phyloP scores from a whole-genome alignment of 2,113 vertebrate species.

The Synchiropus splendidus region DNA sequence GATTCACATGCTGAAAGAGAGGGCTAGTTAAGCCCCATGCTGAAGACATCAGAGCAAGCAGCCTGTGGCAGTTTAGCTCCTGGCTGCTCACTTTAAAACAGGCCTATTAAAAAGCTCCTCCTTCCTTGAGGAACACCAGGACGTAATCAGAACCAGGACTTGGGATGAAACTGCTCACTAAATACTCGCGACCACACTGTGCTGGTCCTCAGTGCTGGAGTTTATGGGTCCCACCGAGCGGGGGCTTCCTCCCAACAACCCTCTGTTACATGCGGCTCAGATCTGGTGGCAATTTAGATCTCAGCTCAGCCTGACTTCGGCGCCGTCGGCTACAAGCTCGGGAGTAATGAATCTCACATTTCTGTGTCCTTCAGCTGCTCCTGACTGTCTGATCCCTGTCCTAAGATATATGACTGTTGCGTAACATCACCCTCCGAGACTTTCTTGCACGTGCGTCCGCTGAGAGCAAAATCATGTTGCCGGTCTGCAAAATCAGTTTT shows the following conservation, averaged over 20 bases:
- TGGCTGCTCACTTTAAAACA: slow-evolving; percentile 41
- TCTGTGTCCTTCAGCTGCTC: slow-evolving; percentile 9
- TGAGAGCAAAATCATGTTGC: slow-evolving; percentile 1
- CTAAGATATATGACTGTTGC: slow-evolving; percentile 21
- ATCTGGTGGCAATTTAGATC: slow-evolving; percentile 11
- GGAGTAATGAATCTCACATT: slow-evolving; percentile 13
- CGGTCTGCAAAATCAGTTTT: too few species aligned
- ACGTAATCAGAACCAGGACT: slow-evolving; percentile 58
- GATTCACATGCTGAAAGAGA: too few species aligned
- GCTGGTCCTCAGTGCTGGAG: slow-evolving; percentile 14
- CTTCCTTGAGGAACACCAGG: slow-evolving; percentile 26
- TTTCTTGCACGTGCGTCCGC: slow-evolving; percentile 28
- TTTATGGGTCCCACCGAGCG: slow-evolving; percentile 17
- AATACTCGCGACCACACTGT: slow-evolving; percentile 23
- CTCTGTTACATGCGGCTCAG: slow-evolving; percentile 3
- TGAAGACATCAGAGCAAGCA: slow-evolving; percentile 42
- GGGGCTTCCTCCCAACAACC: slow-evolving; percentile 13
- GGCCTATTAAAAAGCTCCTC: slow-evolving; percentile 45
- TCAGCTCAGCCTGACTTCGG: slow-evolving; percentile 11
- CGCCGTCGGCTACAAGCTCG: neutral
- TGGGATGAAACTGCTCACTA: slow-evolving; percentile 17
- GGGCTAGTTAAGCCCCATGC: slow-evolving; percentile 27
- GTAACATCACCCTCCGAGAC: slow-evolving; percentile 9
- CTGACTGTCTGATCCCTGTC: slow-evolving; percentile 9
- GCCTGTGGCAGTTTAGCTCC: slow-evolving; percentile 37